A percentile compares a stretch with the other conserved stretches of the same genome.
These are phyloP conservation scores for Batillaria attramentaria DNA, from an alignment of 1,140 invertebrate genomes.

Conservation along the genomic window DNA sequence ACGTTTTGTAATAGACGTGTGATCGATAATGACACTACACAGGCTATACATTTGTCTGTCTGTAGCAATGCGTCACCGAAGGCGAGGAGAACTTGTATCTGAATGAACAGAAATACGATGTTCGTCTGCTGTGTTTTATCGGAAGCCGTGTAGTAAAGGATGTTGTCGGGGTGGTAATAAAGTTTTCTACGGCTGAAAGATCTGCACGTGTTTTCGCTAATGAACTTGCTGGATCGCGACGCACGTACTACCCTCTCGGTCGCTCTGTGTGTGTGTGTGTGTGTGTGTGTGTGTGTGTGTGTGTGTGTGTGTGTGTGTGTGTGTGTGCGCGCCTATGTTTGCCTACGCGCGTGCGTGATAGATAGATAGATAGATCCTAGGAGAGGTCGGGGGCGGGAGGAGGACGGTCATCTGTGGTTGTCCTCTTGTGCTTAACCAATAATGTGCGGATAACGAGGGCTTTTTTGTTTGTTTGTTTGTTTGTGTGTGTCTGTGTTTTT, in stretches of 20 bases:
- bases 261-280: not conserved
- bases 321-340: not conserved
- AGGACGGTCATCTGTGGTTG: not conserved
- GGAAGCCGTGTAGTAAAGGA: not conserved
- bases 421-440: too few relatives aligned
- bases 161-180: not conserved
- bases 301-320: constrained; percentile 10
- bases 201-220: not conserved
- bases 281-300: not conserved
- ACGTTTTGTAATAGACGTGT: too few relatives aligned
- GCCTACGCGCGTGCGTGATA: not conserved
- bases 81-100: too few relatives aligned
- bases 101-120: too few relatives aligned
- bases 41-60: too few relatives aligned
- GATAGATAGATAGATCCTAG: not conserved
- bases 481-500: too few relatives aligned
- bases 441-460: too few relatives aligned
- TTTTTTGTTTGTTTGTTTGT: too few relatives aligned
- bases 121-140: not conserved
- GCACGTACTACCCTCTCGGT: too few relatives aligned
- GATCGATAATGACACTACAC: too few relatives aligned
- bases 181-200: not conserved
- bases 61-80: too few relatives aligned
- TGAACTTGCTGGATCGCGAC: too few relatives aligned
- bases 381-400: not conserved